Percentiles rank a stretch among this genome's conserved stretches.
Evolutionary conservation across 2,797 vertebrate species (phyloP).

Genomic region (Orestias chungarensis): DNA sequence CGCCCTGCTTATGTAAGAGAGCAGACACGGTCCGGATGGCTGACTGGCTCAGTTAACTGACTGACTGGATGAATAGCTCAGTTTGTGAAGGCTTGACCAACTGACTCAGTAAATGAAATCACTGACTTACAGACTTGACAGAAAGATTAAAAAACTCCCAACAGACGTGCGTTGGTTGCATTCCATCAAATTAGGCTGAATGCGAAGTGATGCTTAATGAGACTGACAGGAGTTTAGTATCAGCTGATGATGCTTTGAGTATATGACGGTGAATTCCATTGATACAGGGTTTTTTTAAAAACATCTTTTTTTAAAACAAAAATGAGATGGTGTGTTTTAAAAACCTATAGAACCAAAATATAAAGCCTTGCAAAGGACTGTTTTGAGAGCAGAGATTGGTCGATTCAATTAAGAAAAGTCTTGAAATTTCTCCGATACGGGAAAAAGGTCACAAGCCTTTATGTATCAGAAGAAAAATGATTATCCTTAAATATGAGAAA

Average conservation of each 20-base stretch:
- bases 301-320: background rate
- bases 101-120: constrained; percentile 43
- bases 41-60: constrained; percentile 54
- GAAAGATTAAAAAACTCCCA: constrained; percentile 3
- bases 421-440: background rate
- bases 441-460: background rate
- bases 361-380: background rate
- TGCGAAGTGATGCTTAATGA: background rate
- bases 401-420: background rate
- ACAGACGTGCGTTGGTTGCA: constrained; percentile 2
- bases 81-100: constrained; percentile 54
- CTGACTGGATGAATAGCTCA: constrained; percentile 50
- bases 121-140: constrained; percentile 35
- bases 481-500: background rate
- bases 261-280: too few relatives aligned
- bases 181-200: background rate
- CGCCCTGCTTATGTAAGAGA: constrained; percentile 74
- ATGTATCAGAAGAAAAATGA: background rate
- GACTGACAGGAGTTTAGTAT: background rate
- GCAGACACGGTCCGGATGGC: constrained; percentile 56
- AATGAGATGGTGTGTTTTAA: background rate
- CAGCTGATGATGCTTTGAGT: background rate
- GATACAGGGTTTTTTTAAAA: background rate
- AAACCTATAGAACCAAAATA: background rate
- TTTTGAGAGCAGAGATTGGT: background rate